A percentile compares a stretch with the other conserved stretches of the same genome.
Evolutionary conservation across 2,888 invertebrate genomes (phyloP).

Genomic region (Crocallis elinguaria): DNA sequence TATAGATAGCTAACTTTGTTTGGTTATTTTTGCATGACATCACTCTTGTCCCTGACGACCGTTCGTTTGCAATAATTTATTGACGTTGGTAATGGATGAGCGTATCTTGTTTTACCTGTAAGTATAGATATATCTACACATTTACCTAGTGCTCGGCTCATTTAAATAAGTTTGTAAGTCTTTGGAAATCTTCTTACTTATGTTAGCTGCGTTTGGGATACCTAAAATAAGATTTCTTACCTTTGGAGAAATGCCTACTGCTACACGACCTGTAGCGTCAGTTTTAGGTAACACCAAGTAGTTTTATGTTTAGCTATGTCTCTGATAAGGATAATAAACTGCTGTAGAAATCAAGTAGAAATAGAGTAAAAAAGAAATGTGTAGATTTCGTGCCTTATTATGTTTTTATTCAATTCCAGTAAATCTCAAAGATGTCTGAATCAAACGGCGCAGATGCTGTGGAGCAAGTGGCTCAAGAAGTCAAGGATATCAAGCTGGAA

Average conservation of each 20-base stretch:
- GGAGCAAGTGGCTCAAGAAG: constrained; percentile 73
- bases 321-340: no score
- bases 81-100: constrained; percentile 30
- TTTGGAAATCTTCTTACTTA: no score
- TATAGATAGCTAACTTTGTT: constrained; percentile 45
- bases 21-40: constrained; percentile 73
- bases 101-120: neutral
- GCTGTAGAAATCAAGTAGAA: no score
- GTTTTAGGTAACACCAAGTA: no score
- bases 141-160: neutral
- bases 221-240: no score
- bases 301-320: no score
- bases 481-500: constrained; percentile 84
- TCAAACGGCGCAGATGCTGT: constrained; percentile 62
- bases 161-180: no score
- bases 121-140: neutral
- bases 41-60: constrained; percentile 48
- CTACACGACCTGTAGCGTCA: no score
- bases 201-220: no score
- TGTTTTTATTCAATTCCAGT: constrained; percentile 41
- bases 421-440: constrained; percentile 60
- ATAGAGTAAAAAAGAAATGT: no score
- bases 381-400: neutral
- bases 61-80: constrained; percentile 33
- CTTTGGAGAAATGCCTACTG: no score